Percentiles rank a stretch among this genome's conserved stretches.
phyloP scores from a whole-genome alignment of 2,113 vertebrate genomes.

The Centropus bengalensis region DNA sequence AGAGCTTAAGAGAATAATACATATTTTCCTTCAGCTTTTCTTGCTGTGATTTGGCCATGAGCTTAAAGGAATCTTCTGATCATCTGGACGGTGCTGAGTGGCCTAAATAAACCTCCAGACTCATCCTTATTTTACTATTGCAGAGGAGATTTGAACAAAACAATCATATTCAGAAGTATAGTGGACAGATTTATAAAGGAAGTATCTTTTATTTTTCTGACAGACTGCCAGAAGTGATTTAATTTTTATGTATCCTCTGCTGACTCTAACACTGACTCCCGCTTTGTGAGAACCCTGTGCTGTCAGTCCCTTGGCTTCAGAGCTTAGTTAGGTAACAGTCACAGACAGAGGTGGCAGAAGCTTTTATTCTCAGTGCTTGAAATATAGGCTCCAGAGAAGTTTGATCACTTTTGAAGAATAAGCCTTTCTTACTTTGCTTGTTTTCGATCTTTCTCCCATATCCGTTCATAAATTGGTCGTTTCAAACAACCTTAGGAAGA shows the following conservation, averaged over 20 bases:
- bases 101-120: not conserved
- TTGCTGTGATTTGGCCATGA: not conserved
- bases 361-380: not conserved
- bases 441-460: not conserved
- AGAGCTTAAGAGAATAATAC: not conserved
- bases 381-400: not conserved
- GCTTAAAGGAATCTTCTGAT: not conserved
- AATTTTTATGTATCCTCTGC: not conserved
- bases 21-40: slow-evolving; percentile 1
- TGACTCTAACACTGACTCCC: not conserved
- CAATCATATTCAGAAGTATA: not conserved
- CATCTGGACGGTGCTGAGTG: not conserved
- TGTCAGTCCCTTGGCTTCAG: not conserved
- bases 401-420: not conserved
- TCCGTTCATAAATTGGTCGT: not conserved
- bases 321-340: not conserved
- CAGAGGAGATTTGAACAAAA: not conserved
- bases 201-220: not conserved
- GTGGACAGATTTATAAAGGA: not conserved
- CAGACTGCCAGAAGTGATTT: not conserved
- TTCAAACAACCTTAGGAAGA: not conserved
- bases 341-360: not conserved
- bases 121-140: not conserved
- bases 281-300: not conserved
- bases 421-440: not conserved